Conservation (phyloP, 2,797 vertebrate species). For the Linurgus olivaceus region DNA sequence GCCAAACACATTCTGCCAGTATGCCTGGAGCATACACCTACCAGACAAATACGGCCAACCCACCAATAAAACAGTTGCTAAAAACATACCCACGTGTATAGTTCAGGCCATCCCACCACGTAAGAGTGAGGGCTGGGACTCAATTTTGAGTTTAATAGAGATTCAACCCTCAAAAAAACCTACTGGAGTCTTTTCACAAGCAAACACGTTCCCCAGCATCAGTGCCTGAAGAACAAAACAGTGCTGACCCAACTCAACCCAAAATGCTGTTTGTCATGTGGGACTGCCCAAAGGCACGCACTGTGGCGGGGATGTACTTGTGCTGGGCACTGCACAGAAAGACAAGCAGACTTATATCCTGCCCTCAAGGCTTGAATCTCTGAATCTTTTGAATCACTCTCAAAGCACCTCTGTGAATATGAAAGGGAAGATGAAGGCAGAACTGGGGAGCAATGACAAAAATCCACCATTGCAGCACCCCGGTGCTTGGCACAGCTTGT, state of each 20-base stretch:
- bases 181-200: neutral
- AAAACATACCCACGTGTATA: neutral
- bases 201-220: neutral
- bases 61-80: neutral
- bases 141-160: neutral
- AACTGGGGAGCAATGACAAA: neutral
- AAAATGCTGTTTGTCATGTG: neutral
- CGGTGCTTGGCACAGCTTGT: fast-evolving
- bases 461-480: neutral
- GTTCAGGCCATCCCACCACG: neutral
- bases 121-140: neutral
- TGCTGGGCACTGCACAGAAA: neutral
- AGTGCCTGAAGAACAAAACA: neutral
- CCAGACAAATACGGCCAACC: neutral
- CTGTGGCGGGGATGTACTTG: neutral
- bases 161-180: neutral
- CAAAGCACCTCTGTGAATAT: neutral
- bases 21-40: neutral
- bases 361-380: neutral
- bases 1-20: neutral
- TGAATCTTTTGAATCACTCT: neutral
- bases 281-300: neutral
- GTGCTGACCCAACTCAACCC: neutral
- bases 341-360: neutral
- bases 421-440: neutral